Conservation (phyloP, 1,140 invertebrate genomes). For the Drosophila navojoa region DNA sequence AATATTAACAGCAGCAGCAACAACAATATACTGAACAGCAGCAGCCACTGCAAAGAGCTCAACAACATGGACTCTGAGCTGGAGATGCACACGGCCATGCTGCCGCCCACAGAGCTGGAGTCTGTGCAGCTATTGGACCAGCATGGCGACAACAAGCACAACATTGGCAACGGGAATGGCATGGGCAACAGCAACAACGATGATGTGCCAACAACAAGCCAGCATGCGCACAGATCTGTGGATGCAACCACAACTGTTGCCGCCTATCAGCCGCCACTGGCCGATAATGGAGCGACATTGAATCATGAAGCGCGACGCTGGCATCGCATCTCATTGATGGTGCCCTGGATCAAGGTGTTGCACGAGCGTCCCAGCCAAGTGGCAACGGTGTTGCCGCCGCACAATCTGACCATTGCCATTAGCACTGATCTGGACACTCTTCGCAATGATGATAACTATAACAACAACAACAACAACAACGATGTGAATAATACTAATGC, state of each 20-base stretch:
- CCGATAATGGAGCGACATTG: not conserved
- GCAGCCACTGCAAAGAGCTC: not conserved
- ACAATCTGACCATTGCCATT: not conserved
- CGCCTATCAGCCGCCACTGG: not conserved
- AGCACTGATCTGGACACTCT: not conserved
- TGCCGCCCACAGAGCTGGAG: conserved; percentile 16
- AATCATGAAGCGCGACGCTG: conserved; percentile 15
- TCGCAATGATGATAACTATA: not conserved
- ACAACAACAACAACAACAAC: not conserved
- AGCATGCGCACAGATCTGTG: conserved; percentile 2
- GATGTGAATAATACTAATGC: not conserved
- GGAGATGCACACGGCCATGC: conserved; percentile 36
- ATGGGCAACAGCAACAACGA: not conserved
- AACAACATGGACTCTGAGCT: conserved; percentile 10
- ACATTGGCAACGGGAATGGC: not conserved
- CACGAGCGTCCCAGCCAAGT: not conserved
- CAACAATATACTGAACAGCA: not conserved
- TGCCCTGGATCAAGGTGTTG: conserved; percentile 27
- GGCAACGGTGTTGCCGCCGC: too few relatives aligned
- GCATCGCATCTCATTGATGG: conserved; percentile 32
- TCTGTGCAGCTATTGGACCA: not conserved
- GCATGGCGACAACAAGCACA: not conserved
- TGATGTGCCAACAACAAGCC: conserved; percentile 29
- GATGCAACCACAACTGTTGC: not conserved
- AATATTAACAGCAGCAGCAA: not conserved